A percentile compares a stretch with the other conserved stretches of the same genome.
Evolutionary conservation across 2,113 vertebrate species (phyloP).

Genomic region (Elanoides forficatus): DNA sequence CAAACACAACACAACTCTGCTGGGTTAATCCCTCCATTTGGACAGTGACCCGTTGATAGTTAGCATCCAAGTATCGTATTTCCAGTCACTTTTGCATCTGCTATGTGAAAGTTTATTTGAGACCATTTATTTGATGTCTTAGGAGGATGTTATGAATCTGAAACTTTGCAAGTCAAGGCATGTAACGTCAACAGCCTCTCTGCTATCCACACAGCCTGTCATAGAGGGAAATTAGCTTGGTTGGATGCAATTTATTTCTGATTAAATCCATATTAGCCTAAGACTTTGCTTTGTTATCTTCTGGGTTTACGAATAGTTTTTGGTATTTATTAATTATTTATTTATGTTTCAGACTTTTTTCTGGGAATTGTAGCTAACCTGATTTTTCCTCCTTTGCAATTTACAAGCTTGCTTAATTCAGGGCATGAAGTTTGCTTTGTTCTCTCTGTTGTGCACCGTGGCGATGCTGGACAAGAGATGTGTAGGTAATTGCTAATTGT

Average conservation of each 20-base stretch:
- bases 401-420: neutral
- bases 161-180: constrained; percentile 22
- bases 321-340: constrained; percentile 33
- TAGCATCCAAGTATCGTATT: neutral
- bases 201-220: neutral
- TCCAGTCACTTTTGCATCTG: constrained; percentile 34
- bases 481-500: neutral
- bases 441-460: neutral
- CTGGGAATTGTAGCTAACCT: neutral
- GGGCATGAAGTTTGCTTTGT: neutral
- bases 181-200: neutral
- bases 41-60: constrained; percentile 7
- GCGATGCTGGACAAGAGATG: neutral
- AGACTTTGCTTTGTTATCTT: constrained; percentile 42
- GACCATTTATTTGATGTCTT: constrained; percentile 33
- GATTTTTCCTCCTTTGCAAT: neutral
- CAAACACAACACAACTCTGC: neutral
- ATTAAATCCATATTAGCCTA: constrained; percentile 40
- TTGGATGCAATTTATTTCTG: constrained; percentile 21
- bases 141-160: constrained; percentile 24
- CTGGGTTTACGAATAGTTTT: neutral
- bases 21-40: constrained; percentile 38
- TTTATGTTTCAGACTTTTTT: neutral
- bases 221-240: constrained; percentile 2
- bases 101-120: constrained; percentile 26